Base-by-base conservation (phyloP, 1,140 invertebrate genomes). In the Carposina sasakii region DNA sequence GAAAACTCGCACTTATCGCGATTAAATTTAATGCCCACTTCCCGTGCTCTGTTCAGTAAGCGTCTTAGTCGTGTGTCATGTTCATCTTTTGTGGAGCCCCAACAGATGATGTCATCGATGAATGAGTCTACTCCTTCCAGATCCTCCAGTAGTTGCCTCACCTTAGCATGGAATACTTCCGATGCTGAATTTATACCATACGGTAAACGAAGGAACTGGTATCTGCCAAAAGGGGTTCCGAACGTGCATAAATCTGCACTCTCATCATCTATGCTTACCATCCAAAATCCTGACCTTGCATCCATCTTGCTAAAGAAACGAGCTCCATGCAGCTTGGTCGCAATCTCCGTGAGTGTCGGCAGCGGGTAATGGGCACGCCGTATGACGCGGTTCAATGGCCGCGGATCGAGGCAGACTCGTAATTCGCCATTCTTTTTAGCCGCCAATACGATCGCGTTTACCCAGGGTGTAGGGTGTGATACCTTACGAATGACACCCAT, bases 271-370 rank as follows among this genome's bases (percentile, higher is more conserved):
- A 36, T 10, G 8, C 19, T n/a, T 10, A 19, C 33, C 33, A 36
- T 36, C 13, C 33, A 36, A 36, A 36, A 36, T 9, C 33, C 33
- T 16, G 33, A 36, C 33, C 16, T 36, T 16, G 33, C 33, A 19
- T 36, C 33, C 16, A 36, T 10, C 16, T 36, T 36, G 19, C 33
- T 36, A 17, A 36, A 36, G 19, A 13, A 16, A 9, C 16, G 33
- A 10, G 33, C 33, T 13, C 33, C n/a, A 16, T 36, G 9, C 19
- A 36, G 9, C 13, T 36, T 36, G 9, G 33, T 19, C 8, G 33
- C 33, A 13, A 36, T 36, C 9, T 36, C 33, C 9, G 33, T 36
- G 10, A 36, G n/a, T 10, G 33, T 36, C 2, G 33, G 33, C 9
- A 36, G 16, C 2, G 33, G 33, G 19, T 36, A 36, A 19, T 36